Conservation (phyloP, 1,140 invertebrate genomes). For the Oedothorax gibbosus region DNA sequence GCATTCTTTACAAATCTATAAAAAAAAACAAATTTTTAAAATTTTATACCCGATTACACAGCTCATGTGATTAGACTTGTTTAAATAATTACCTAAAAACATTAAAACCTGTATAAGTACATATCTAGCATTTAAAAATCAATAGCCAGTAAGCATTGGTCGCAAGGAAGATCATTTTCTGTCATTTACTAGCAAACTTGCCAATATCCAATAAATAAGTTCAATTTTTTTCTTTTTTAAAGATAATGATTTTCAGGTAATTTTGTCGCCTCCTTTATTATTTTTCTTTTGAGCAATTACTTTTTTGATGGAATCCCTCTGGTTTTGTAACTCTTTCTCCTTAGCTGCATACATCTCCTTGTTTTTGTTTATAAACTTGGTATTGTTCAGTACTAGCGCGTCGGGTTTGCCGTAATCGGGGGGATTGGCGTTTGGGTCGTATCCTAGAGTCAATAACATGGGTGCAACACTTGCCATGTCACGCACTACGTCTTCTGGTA, state of each 20-base stretch:
- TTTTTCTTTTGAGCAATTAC: slow-evolving; percentile 22
- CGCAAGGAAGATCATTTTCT: slow-evolving; percentile 30
- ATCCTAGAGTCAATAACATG: slow-evolving; percentile 89
- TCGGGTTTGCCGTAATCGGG: slow-evolving; percentile 92
- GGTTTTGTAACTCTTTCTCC: slow-evolving; percentile 65
- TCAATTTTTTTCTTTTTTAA: neutral
- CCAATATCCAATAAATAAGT: slow-evolving; percentile 14
- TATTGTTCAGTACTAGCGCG: slow-evolving; percentile 85
- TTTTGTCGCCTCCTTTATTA: slow-evolving; percentile 39
- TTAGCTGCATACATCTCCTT: slow-evolving; percentile 69
- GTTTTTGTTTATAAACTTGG: slow-evolving; percentile 72
- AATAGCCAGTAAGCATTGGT: slow-evolving; percentile 23
- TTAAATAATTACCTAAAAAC: neutral
- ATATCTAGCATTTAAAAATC: slow-evolving; percentile 31
- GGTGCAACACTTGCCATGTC: slow-evolving; percentile 93
- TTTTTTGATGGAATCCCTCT: slow-evolving; percentile 63
- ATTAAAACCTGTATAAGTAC: slow-evolving; percentile 35
- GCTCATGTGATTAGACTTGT: too few relatives aligned
- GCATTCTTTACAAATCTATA: slow-evolving; percentile 26
- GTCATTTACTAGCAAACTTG: slow-evolving; percentile 11
- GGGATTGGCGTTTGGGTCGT: slow-evolving; percentile 93
- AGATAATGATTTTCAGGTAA: slow-evolving; percentile 25
- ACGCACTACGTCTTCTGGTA: slow-evolving; percentile 88
- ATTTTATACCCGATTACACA: too few relatives aligned
- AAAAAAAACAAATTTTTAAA: neutral